Conservation (phyloP, 2,113 vertebrate species). For the Nibea coibor region DNA sequence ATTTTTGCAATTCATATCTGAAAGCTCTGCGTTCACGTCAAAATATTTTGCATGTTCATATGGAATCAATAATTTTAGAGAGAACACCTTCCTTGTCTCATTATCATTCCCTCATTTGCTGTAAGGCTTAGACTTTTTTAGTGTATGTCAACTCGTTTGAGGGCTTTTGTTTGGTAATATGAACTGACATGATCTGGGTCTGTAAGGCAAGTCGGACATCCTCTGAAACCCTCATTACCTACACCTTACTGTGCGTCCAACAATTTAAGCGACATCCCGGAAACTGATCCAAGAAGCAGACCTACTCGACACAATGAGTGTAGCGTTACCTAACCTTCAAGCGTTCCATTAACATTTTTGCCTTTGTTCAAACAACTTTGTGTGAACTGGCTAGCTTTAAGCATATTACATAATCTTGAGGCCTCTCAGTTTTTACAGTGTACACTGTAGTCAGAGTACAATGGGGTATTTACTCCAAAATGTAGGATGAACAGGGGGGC, state of each 20-base stretch:
- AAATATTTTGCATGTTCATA: background rate
- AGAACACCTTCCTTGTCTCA: background rate
- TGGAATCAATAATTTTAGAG: background rate
- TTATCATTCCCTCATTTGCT: too few species aligned
- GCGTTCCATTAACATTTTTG: too few species aligned
- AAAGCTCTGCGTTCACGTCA: background rate
- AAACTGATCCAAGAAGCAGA: background rate
- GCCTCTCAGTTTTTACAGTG: too few species aligned
- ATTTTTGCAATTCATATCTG: background rate
- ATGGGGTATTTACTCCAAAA: background rate
- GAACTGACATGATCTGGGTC: background rate
- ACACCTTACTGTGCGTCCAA: background rate
- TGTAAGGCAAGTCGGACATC: too few species aligned
- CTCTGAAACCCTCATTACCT: background rate
- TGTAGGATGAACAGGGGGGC: too few species aligned
- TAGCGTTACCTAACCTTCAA: too few species aligned
- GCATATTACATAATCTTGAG: too few species aligned
- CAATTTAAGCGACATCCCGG: too few species aligned
- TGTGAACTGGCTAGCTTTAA: too few species aligned
- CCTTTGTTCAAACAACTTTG: too few species aligned
- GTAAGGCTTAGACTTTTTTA: background rate
- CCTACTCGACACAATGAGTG: background rate
- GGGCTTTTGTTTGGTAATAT: too few species aligned
- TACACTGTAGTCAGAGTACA: too few species aligned
- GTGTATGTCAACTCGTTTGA: background rate